A percentile compares a stretch with the other conserved stretches of the same genome.
Conservation (phyloP, 2,797 vertebrate genomes). For the Brotogeris chrysoptera region DNA sequence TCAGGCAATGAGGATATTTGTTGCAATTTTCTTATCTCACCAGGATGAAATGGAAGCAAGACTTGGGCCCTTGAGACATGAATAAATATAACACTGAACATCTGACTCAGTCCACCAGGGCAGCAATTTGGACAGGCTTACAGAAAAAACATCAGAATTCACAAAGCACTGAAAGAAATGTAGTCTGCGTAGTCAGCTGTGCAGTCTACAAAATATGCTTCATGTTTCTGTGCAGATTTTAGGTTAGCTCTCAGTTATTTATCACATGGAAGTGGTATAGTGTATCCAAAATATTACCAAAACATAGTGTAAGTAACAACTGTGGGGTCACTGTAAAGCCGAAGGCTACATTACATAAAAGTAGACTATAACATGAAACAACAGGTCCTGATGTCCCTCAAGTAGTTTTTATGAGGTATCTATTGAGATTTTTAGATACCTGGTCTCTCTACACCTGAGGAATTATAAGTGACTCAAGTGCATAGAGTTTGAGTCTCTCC, state of each 20-base stretch:
- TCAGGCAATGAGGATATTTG: not conserved
- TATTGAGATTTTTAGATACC: not conserved
- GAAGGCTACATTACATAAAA: not conserved
- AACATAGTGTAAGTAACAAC: not conserved
- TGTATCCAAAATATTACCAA: not conserved
- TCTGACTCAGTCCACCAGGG: not conserved
- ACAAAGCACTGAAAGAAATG: not conserved
- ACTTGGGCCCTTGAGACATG: not conserved
- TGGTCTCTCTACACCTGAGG: not conserved
- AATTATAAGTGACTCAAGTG: not conserved
- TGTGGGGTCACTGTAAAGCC: not conserved
- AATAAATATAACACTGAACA: not conserved
- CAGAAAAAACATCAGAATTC: not conserved
- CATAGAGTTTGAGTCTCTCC: not conserved
- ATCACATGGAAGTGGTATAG: not conserved
- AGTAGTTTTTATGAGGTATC: not conserved
- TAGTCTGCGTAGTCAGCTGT: not conserved
- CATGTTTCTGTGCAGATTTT: not conserved
- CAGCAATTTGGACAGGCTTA: not conserved
- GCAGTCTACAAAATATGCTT: not conserved
- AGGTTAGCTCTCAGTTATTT: not conserved
- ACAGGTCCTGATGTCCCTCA: not conserved
- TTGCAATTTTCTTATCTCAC: not conserved
- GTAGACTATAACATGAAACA: not conserved
- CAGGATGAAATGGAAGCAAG: not conserved